These are phyloP conservation scores for Chrysemys picta DNA, from an alignment of 2,113 vertebrate species.

Conservation along the genomic window DNA sequence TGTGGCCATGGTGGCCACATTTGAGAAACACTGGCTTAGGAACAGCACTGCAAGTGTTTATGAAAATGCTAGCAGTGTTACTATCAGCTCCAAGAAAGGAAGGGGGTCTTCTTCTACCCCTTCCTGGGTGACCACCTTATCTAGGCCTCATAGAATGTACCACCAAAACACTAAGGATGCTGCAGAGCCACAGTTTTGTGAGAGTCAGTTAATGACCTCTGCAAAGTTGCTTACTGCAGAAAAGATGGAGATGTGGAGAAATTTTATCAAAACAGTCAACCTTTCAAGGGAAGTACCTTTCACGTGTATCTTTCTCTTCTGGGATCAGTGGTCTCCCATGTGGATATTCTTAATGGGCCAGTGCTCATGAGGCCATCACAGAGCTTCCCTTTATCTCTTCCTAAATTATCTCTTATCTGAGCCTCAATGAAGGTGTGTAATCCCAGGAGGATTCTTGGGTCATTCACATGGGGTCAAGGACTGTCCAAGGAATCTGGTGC, in stretches of 20 bases:
- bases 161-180: too few species aligned
- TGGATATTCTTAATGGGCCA: not conserved
- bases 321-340: not conserved
- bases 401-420: not conserved
- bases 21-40: too few species aligned
- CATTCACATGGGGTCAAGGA: not conserved
- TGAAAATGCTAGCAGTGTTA: too few species aligned
- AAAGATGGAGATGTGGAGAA: too few species aligned
- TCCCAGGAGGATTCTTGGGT: too few species aligned
- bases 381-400: not conserved
- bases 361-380: not conserved
- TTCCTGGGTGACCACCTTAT: too few species aligned
- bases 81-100: too few species aligned
- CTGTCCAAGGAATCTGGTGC: not conserved
- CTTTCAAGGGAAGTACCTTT: not conserved
- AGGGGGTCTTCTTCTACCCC: too few species aligned
- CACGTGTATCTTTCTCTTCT: not conserved
- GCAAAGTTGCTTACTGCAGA: too few species aligned
- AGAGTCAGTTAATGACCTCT: not conserved
- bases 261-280: not conserved
- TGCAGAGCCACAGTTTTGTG: not conserved
- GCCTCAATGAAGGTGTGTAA: not conserved
- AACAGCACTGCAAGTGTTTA: too few species aligned
- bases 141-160: too few species aligned
- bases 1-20: too few species aligned